Evolutionary conservation across 1,140 invertebrate genomes (phyloP), one percentile per base, ranked within the genome.

Genomic region (Nebria ingens): DNA sequence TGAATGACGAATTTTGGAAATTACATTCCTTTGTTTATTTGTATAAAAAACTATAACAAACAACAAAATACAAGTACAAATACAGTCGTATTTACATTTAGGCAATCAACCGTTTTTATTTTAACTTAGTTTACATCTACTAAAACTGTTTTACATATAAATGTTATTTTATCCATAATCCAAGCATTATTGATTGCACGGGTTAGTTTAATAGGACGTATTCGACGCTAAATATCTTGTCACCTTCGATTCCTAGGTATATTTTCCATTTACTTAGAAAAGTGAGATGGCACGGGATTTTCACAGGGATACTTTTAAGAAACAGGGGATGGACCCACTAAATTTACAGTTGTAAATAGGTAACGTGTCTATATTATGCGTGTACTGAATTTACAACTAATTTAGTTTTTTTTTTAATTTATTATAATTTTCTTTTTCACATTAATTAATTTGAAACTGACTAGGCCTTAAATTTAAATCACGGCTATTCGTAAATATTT

Each of bases 1-100:
- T 34, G 25, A 6, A 34, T 17, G 17, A 45, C n/a, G n/a, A n/a
- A n/a, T n/a, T n/a, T 45, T 45, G 40, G 40, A 45, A 45, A 45
- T 45, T 45, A 45, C 40, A 45, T 9, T 45, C 40, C 40, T 12
- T 45, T 45, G 40, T 45, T 45, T 45, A 45, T 45, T 45, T 45
- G 40, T 45, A 45, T 45, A 45, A 45, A n/a, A 45, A 45, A 45
- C 40, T 45, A 45, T 45, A 45, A 45, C 40, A 45, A 45, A 45
- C 40, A 45, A 45, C 40, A 45, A 45, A 45, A 45, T 45, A 45
- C 40, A 45, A 45, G 40, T 45, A 45, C 40, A 45, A 9, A 45
- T 45, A 45, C 40, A 45, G 40, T 12, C 40, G 40, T 45, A 45
- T 45, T 45, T 45, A 45, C 40, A 45, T 9, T 11, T 45, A 45